Conservation (phyloP, 2,888 invertebrate species). For the Strigamia crassipes region DNA sequence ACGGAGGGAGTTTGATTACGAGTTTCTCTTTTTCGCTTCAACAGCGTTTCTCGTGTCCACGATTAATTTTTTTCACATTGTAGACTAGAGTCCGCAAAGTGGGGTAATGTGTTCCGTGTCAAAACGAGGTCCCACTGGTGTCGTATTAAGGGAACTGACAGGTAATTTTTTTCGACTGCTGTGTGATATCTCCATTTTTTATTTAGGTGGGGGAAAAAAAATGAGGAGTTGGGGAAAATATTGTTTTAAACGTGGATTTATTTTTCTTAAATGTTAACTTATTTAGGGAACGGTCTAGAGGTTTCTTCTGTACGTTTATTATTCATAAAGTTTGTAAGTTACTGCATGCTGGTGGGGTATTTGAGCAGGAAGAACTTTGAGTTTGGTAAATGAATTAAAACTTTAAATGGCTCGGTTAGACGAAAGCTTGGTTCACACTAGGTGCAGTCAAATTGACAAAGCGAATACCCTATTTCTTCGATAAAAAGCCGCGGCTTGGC, state of each 20-base stretch:
- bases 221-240: background rate
- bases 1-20: background rate
- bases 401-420: too few relatives aligned
- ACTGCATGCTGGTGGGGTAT: background rate
- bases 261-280: background rate
- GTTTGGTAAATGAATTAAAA: too few relatives aligned
- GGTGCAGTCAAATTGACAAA: too few relatives aligned
- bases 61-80: constrained; percentile 10
- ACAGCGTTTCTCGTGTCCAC: constrained; percentile 18
- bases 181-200: background rate
- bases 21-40: background rate
- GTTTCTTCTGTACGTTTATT: background rate
- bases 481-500: too few relatives aligned
- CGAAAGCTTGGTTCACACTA: too few relatives aligned
- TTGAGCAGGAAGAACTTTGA: too few relatives aligned
- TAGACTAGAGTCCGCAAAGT: background rate
- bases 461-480: too few relatives aligned
- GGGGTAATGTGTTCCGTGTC: constrained; percentile 12
- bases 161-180: background rate
- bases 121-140: constrained; percentile 12
- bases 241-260: background rate
- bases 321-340: background rate
- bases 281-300: background rate
- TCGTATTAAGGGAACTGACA: background rate
- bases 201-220: background rate